These are phyloP conservation scores for Emydoidea blandingii DNA, from an alignment of 2,797 vertebrate species.

Conservation along the genomic window DNA sequence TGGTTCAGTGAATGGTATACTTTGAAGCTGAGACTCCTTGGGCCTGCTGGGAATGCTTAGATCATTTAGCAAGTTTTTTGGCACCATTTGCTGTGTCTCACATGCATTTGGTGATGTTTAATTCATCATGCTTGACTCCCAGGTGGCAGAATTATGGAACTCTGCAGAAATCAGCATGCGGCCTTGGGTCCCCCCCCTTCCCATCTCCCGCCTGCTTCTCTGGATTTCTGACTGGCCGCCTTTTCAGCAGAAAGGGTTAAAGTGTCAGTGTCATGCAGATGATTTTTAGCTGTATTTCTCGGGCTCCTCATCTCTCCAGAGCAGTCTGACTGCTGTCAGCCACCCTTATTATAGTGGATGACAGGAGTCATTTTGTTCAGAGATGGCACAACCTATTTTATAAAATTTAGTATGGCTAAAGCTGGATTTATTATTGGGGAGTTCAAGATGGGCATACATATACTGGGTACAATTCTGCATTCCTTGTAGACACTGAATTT, in stretches of 20 bases:
- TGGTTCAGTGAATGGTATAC: neutral
- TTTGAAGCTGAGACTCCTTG: neutral
- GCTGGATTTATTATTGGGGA: neutral
- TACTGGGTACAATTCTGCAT: neutral
- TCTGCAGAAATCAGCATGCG: neutral
- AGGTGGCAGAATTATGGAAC: conserved; percentile 33
- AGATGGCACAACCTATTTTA: conserved; percentile 16
- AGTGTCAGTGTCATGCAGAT: conserved; percentile 25
- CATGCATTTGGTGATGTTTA: conserved; percentile 42
- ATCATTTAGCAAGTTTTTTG: conserved; percentile 6
- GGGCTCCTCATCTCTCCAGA: conserved; percentile 16
- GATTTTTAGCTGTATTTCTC: conserved; percentile 19
- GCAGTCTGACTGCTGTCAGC: conserved; percentile 49
- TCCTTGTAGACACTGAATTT: neutral
- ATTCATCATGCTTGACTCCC: conserved; percentile 40
- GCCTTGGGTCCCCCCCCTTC: rapidly evolving
- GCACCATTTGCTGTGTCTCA: neutral
- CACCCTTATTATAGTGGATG: conserved; percentile 34
- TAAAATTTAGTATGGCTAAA: neutral
- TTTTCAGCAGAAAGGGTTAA: conserved; percentile 8
- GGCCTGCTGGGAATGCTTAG: neutral
- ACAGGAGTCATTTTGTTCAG: conserved; percentile 47
- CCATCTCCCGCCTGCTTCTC: conserved; percentile 25
- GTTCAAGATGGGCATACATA: neutral
- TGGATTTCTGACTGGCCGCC: rapidly evolving